Conservation (phyloP, 2,797 vertebrate species). For the Tamandua tetradactyla region DNA sequence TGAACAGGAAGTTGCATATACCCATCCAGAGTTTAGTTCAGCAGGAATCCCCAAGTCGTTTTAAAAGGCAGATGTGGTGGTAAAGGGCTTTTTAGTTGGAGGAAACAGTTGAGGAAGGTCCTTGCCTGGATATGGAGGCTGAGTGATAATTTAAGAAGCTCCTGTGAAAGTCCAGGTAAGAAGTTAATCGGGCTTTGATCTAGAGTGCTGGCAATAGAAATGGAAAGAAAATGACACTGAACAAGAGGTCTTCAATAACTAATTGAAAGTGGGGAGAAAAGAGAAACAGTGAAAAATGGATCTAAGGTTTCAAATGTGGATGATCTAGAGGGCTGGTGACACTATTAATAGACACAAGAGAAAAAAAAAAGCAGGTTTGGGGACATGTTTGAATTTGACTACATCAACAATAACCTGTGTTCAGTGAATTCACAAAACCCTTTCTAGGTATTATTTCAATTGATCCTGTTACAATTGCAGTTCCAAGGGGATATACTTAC, state of each 20-base stretch:
- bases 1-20: background rate
- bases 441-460: constrained; percentile 38
- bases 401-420: background rate
- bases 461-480: background rate
- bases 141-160: constrained; percentile 39
- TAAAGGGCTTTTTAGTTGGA: constrained; percentile 2
- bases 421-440: constrained; percentile 31
- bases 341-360: background rate
- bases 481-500: background rate
- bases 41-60: background rate
- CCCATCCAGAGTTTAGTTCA: background rate
- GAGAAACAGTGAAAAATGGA: constrained; percentile 55
- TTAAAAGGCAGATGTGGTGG: background rate
- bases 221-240: constrained; percentile 71
- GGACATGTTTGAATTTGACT: constrained; percentile 2
- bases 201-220: constrained; percentile 63
- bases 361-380: constrained; percentile 27
- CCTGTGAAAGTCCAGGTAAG: constrained; percentile 31
- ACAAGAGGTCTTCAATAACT: constrained; percentile 59
- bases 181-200: constrained; percentile 55
- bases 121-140: background rate
- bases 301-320: constrained; percentile 62
- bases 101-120: background rate
- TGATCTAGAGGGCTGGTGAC: background rate
- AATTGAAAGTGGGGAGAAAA: constrained; percentile 55